Evolutionary conservation across 2,113 vertebrate genomes (phyloP).

Genomic region (Entomyzon cyanotis): DNA sequence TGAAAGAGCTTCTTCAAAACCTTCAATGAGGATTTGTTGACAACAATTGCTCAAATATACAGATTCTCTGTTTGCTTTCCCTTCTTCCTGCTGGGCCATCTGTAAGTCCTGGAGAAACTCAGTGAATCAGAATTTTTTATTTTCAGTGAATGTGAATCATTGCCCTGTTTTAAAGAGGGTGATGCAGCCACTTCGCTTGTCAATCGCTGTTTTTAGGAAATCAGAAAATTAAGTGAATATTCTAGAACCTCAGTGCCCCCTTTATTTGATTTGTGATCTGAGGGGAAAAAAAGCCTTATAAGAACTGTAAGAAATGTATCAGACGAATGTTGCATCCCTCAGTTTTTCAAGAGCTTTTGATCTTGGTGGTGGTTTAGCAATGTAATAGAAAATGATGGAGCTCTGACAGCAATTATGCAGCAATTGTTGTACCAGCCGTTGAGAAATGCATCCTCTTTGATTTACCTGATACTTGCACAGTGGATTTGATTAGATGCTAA

Average conservation of each 20-base stretch:
- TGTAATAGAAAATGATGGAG: neutral
- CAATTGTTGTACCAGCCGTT: neutral
- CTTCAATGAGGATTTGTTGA: neutral
- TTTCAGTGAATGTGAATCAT: neutral
- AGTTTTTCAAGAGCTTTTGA: neutral
- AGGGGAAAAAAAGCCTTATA: neutral
- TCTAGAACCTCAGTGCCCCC: neutral
- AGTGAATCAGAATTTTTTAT: neutral
- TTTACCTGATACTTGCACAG: neutral
- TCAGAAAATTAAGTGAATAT: neutral
- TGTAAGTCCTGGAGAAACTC: neutral
- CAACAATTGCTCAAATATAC: neutral
- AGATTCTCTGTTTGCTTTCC: neutral
- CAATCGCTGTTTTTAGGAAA: neutral
- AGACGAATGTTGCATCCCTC: neutral
- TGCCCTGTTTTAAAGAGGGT: neutral
- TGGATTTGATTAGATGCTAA: neutral
- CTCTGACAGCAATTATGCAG: neutral
- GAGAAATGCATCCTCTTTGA: neutral
- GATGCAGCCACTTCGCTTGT: neutral
- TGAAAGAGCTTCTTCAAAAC: neutral
- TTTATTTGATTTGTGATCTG: constrained; percentile 1
- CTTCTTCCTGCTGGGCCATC: neutral
- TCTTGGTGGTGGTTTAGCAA: neutral
- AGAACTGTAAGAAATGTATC: neutral